A percentile compares a stretch with the other conserved stretches of the same genome.
Evolutionary conservation across 2,888 invertebrate species (phyloP).

Genomic region (Erebia aethiops): DNA sequence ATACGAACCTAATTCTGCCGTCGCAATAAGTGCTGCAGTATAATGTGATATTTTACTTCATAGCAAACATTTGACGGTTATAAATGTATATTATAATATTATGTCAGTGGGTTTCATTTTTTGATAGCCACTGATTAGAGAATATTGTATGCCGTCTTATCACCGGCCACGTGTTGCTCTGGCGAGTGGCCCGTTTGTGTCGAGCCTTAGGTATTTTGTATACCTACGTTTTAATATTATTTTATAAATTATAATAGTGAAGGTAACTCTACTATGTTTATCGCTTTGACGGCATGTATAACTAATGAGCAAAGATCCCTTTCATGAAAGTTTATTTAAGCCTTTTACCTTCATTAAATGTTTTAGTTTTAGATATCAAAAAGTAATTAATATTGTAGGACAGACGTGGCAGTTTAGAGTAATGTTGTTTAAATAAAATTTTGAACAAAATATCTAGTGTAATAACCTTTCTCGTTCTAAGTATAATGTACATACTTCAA

Average conservation of each 20-base stretch:
- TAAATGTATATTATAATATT: no score
- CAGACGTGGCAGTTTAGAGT: not conserved
- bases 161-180: not conserved
- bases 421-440: not conserved
- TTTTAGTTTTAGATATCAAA: constrained; percentile 3
- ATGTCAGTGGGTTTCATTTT: no score
- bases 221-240: not conserved
- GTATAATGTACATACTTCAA: not conserved
- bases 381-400: not conserved
- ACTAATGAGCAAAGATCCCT: constrained; percentile 3
- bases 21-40: no score
- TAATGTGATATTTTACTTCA: no score
- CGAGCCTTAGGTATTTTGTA: not conserved
- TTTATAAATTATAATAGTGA: not conserved
- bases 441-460: not conserved
- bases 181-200: not conserved
- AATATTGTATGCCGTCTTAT: no score
- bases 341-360: constrained; percentile 5
- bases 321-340: constrained; percentile 5
- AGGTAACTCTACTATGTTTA: not conserved
- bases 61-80: no score
- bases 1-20: no score
- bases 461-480: not conserved
- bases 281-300: not conserved
- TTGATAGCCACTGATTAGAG: no score